These are phyloP conservation scores for Chelonia mydas DNA, from an alignment of 2,797 vertebrate genomes.

Conservation along the genomic window DNA sequence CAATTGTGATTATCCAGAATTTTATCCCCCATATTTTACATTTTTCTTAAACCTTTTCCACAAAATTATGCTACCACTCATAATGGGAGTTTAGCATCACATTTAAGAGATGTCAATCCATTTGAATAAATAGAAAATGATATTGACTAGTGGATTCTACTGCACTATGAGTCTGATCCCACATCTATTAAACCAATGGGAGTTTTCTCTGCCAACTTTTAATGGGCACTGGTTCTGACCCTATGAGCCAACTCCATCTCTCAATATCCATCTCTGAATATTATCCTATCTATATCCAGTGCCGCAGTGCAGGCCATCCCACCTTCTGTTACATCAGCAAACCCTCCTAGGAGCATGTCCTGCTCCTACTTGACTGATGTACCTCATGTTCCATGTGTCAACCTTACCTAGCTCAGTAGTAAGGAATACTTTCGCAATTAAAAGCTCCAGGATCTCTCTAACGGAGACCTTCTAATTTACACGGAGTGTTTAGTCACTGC, in stretches of 20 bases:
- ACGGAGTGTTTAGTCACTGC: neutral
- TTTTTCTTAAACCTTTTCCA: conserved; percentile 15
- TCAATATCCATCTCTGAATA: neutral
- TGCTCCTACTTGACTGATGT: neutral
- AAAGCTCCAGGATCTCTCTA: neutral
- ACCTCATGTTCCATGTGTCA: neutral
- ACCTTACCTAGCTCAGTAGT: neutral
- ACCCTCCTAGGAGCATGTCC: neutral
- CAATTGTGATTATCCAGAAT: neutral
- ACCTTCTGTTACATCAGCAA: neutral
- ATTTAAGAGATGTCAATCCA: neutral
- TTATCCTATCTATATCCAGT: neutral
- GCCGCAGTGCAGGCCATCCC: neutral
- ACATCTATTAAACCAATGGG: neutral
- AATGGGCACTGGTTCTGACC: neutral
- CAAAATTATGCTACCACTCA: neutral
- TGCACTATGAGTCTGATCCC: neutral
- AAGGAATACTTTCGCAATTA: neutral
- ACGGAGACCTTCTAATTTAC: neutral
- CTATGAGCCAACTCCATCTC: neutral
- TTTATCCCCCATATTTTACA: neutral
- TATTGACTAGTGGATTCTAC: neutral
- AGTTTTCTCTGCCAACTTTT: neutral
- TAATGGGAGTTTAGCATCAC: neutral
- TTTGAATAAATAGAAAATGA: neutral